Evolutionary conservation across 1,140 invertebrate species (phyloP).

Genomic region (Muscidifurax raptorellus): DNA sequence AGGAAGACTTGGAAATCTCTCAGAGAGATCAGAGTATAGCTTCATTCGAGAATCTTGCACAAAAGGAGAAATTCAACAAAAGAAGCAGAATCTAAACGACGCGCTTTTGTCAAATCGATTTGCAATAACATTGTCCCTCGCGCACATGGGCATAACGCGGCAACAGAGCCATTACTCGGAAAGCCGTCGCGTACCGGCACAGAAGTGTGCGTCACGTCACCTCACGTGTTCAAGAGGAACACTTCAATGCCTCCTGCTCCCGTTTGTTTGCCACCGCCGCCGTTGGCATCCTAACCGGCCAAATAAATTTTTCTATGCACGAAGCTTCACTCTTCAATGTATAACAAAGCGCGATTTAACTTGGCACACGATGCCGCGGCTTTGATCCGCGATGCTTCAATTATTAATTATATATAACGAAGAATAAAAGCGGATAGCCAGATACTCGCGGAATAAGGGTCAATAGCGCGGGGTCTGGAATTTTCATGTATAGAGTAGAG

Average conservation of each 20-base stretch:
- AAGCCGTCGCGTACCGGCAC: background rate
- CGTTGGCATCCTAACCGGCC: constrained; percentile 13
- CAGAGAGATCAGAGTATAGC: no score
- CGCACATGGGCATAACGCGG: constrained; percentile 4
- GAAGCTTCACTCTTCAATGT: constrained; percentile 11
- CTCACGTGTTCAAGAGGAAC: constrained; percentile 63
- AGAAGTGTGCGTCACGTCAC: constrained; percentile 50
- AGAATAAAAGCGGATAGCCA: no score
- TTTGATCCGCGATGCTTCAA: background rate
- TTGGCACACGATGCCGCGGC: no score
- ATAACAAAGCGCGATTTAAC: constrained; percentile 28
- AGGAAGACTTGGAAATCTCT: background rate
- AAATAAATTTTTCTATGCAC: constrained; percentile 7
- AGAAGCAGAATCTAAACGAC: background rate
- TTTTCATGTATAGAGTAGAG: background rate
- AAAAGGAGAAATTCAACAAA: background rate
- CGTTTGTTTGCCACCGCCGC: constrained; percentile 9
- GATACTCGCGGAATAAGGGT: no score
- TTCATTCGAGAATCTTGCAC: background rate
- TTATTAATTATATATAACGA: no score
- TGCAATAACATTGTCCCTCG: constrained; percentile 11
- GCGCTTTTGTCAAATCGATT: constrained; percentile 32
- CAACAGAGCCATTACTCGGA: constrained; percentile 30
- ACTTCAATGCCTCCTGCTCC: constrained; percentile 55
- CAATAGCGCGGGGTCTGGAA: background rate